Conservation (phyloP, 2,113 vertebrate genomes). For the Hippocampus abdominalis region DNA sequence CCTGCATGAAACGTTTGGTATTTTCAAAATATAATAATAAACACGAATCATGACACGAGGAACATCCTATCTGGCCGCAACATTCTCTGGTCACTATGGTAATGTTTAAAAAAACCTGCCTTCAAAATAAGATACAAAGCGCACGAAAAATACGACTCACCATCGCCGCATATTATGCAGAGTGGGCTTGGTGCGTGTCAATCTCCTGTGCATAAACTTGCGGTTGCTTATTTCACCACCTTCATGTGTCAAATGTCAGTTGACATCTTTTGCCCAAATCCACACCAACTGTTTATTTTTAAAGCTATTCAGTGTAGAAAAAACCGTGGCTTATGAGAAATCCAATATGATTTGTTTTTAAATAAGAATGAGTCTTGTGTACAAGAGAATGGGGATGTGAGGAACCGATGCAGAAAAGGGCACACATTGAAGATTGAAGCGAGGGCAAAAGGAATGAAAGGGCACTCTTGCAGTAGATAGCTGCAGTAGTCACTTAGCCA, state of each 20-base stretch:
- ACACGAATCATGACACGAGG: no score
- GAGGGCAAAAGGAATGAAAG: slow-evolving; percentile 56
- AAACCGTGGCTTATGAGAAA: neutral
- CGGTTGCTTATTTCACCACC: no score
- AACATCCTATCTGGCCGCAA: no score
- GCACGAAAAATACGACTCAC: no score
- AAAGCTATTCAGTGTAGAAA: neutral
- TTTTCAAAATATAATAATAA: no score
- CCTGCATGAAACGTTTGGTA: no score
- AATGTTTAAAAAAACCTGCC: no score
- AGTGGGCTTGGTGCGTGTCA: no score
- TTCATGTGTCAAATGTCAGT: slow-evolving; percentile 6
- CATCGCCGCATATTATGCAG: no score
- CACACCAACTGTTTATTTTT: neutral
- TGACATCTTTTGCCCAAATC: neutral
- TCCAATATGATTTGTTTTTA: neutral
- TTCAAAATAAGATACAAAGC: no score
- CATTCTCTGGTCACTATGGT: no score
- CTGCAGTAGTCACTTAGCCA: slow-evolving; percentile 56
- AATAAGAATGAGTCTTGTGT: neutral
- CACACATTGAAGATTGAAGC: slow-evolving; percentile 32
- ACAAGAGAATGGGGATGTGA: neutral
- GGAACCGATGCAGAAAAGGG: neutral
- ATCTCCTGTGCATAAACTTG: no score
- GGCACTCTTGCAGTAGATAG: slow-evolving; percentile 61